Percentiles rank a stretch among this genome's conserved stretches.
Evolutionary conservation across 1,140 invertebrate species (phyloP).

Genomic region (Papilio helenus): DNA sequence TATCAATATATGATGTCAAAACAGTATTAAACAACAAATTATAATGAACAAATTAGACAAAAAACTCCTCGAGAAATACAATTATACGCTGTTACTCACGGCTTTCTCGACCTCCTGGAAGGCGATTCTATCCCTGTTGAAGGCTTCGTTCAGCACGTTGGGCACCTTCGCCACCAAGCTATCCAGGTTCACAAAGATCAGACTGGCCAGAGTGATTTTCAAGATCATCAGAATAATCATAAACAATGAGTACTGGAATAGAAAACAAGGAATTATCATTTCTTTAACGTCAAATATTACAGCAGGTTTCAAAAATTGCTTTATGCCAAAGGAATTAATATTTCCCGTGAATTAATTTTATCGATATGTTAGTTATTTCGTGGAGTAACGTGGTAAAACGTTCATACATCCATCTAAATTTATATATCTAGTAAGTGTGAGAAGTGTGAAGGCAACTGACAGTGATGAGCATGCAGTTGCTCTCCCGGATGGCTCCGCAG

Average conservation of each 20-base stretch:
- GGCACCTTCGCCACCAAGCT: constrained; percentile 52
- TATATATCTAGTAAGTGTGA: no score
- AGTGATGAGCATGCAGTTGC: constrained; percentile 92
- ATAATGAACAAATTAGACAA: neutral
- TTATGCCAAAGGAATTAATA: no score
- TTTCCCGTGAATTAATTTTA: no score
- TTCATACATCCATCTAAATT: no score
- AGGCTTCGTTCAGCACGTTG: constrained; percentile 55
- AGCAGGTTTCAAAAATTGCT: no score
- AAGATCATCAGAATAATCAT: constrained; percentile 72
- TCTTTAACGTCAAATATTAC: no score
- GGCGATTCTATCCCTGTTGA: constrained; percentile 49
- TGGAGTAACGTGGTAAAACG: no score
- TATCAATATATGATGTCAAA: neutral
- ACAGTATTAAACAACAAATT: neutral
- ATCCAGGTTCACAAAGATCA: constrained; percentile 70
- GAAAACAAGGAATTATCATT: neutral
- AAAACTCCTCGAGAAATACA: no score
- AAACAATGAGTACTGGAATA: constrained; percentile 69
- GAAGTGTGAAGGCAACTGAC: constrained; percentile 78
- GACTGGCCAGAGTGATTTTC: constrained; percentile 61
- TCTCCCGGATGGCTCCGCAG: constrained; percentile 94
- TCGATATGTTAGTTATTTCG: no score
- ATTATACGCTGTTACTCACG: constrained; percentile 49
- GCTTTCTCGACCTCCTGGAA: constrained; percentile 66